These are phyloP conservation scores for Agrypnia vestita DNA, from an alignment of 1,140 invertebrate species.

Conservation along the genomic window DNA sequence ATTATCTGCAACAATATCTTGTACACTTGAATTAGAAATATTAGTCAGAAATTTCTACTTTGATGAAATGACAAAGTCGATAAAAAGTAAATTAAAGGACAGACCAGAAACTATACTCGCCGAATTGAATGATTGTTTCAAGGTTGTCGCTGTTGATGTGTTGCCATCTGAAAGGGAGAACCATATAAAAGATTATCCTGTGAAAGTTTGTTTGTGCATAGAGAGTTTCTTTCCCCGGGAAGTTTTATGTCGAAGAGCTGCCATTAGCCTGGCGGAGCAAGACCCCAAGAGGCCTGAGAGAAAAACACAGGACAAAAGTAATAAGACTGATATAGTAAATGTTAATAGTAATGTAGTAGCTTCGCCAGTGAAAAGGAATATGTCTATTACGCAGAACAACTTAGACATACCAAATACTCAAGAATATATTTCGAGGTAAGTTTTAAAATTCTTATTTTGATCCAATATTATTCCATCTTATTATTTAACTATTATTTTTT, in stretches of 20 bases:
- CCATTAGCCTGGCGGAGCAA: slow-evolving; percentile 72
- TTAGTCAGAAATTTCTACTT: slow-evolving; percentile 83
- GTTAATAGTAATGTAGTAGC: slow-evolving; percentile 65
- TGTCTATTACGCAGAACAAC: slow-evolving; percentile 55
- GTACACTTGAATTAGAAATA: slow-evolving; percentile 81
- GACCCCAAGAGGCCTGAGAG: slow-evolving; percentile 64
- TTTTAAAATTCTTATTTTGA: neutral
- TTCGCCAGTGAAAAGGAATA: slow-evolving; percentile 64
- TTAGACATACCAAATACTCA: slow-evolving; percentile 14
- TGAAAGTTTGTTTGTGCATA: slow-evolving; percentile 45
- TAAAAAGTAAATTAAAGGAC: slow-evolving; percentile 70
- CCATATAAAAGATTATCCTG: slow-evolving; percentile 62
- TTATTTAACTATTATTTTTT: no score
- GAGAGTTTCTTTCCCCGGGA: slow-evolving; percentile 65
- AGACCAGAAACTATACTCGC: slow-evolving; percentile 72
- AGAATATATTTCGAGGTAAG: slow-evolving; percentile 67
- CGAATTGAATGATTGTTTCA: slow-evolving; percentile 71
- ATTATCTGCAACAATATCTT: slow-evolving; percentile 84
- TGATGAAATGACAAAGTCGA: slow-evolving; percentile 82
- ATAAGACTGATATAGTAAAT: slow-evolving; percentile 72
- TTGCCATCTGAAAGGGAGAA: slow-evolving; percentile 69
- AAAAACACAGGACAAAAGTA: slow-evolving; percentile 66
- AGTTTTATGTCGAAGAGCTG: slow-evolving; percentile 72
- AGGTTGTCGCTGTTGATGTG: slow-evolving; percentile 66
- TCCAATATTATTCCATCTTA: neutral